Percentiles rank a stretch among this genome's conserved stretches.
phyloP scores from a whole-genome alignment of 2,888 invertebrate genomes.

The Dryococelus australis region DNA sequence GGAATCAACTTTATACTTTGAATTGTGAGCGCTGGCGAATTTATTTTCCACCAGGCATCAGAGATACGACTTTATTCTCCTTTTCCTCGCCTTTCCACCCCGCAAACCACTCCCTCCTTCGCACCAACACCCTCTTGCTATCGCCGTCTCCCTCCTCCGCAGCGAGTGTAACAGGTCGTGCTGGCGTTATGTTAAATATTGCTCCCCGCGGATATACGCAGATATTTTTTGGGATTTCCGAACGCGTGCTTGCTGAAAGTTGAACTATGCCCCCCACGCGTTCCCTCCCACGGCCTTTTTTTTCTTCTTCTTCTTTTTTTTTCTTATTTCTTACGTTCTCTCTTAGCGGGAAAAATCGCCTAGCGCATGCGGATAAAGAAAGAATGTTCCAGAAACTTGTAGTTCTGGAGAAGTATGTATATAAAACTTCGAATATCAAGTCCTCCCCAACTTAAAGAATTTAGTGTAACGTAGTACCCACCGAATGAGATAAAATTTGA shows the following conservation, averaged over 20 bases:
- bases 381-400: too few relatives aligned
- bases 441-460: too few relatives aligned
- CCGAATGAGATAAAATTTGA: too few relatives aligned
- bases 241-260: neutral
- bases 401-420: too few relatives aligned
- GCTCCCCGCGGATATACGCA: neutral
- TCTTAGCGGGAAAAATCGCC: neutral
- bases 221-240: slow-evolving; percentile 4
- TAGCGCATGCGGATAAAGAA: neutral
- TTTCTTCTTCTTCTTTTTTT: neutral
- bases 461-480: too few relatives aligned
- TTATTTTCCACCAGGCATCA: neutral
- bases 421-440: too few relatives aligned
- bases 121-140: neutral
- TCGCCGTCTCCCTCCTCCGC: neutral
- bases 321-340: neutral
- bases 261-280: neutral
- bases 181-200: slow-evolving; percentile 16
- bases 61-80: neutral
- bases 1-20: too few relatives aligned
- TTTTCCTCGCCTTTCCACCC: neutral
- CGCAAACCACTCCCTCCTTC: neutral
- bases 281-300: neutral
- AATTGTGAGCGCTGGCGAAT: neutral
- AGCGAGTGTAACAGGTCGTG: neutral